Evolutionary conservation across 2,888 invertebrate genomes (phyloP), one percentile per base, ranked within the genome.

Genomic region (Cephus pygmeus): DNA sequence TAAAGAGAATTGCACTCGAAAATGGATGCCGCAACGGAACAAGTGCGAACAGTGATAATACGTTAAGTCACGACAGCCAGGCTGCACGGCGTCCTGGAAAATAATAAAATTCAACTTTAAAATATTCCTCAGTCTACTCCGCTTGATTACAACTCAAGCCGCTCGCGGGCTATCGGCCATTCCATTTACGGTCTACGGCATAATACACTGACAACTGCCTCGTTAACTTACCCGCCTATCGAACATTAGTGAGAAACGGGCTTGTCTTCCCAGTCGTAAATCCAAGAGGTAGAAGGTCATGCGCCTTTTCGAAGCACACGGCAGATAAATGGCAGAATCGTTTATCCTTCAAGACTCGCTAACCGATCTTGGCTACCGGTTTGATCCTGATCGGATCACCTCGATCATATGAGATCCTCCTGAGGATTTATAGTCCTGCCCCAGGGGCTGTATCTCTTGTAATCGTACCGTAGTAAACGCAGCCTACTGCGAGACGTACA

Each of bases 41-140:
- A 56, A 56, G 56, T 56, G 56, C 23, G 56, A 56, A 56, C 56
- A 23, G 56, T 23, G 56, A 56, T 56, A 56, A 56, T 56, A 56
- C 56, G 23, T 56, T 56, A 15, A 56, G 56, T 56, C 56, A 56
- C 56, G 56, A 9, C 56, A 56, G 56, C 56, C 56, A 56, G 56
- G 56, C 56, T 56, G 23, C 9, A 23, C 9, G 23, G 56, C 23
- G 56, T 56, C 56, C 56, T 56, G 3, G 56, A 56, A 56, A 56
- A 56, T 56, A 56, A 15, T 56, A 56, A 56, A 56, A 56, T 56
- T 9, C 23, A 88, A 87, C 85, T 85, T 87, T 87, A 86, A 89
- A 88, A 88, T 87, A 88, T 89, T 88, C 84, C 81, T 83, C 82
- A 80, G 82, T 77, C 87, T 89, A 90, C 90, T 90, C 85, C 85